These are phyloP conservation scores for Biston stratarius DNA, from an alignment of 2,888 invertebrate species.

Conservation along the genomic window DNA sequence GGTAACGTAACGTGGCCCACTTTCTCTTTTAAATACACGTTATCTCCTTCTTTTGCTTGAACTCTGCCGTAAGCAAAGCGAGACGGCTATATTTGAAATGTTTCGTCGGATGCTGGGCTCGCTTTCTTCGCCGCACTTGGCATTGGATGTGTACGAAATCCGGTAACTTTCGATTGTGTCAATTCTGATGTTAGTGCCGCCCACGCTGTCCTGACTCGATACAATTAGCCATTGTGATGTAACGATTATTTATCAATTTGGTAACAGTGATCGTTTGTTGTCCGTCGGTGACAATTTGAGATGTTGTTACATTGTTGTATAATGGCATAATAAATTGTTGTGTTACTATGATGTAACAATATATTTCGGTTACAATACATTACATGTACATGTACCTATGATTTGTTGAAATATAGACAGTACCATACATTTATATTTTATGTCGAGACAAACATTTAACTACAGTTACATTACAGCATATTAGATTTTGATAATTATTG, in stretches of 20 bases:
- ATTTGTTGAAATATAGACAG: not conserved
- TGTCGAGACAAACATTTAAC: too few relatives aligned
- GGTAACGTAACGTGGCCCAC: slow-evolving; percentile 86
- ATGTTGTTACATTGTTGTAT: slow-evolving; percentile 34
- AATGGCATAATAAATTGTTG: slow-evolving; percentile 22
- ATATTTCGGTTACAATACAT: slow-evolving; percentile 5
- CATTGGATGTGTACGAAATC: slow-evolving; percentile 81
- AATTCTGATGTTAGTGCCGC: slow-evolving; percentile 58
- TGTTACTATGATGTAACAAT: slow-evolving; percentile 24
- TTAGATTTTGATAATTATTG: too few relatives aligned
- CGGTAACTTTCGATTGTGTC: slow-evolving; percentile 82
- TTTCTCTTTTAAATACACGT: slow-evolving; percentile 84
- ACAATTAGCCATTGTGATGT: slow-evolving; percentile 74
- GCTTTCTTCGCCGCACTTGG: slow-evolving; percentile 86
- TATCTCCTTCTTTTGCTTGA: slow-evolving; percentile 72
- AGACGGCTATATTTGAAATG: slow-evolving; percentile 70
- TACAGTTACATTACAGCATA: too few relatives aligned
- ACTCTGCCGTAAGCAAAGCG: slow-evolving; percentile 61
- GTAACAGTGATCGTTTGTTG: slow-evolving; percentile 59
- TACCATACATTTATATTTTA: not conserved
- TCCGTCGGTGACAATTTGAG: slow-evolving; percentile 43
- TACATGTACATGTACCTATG: not conserved
- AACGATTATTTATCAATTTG: slow-evolving; percentile 66
- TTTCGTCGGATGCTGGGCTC: slow-evolving; percentile 74
- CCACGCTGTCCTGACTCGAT: slow-evolving; percentile 58